phyloP scores from a whole-genome alignment of 64 coral and sea anemone species.

The Stylophora pistillata region DNA sequence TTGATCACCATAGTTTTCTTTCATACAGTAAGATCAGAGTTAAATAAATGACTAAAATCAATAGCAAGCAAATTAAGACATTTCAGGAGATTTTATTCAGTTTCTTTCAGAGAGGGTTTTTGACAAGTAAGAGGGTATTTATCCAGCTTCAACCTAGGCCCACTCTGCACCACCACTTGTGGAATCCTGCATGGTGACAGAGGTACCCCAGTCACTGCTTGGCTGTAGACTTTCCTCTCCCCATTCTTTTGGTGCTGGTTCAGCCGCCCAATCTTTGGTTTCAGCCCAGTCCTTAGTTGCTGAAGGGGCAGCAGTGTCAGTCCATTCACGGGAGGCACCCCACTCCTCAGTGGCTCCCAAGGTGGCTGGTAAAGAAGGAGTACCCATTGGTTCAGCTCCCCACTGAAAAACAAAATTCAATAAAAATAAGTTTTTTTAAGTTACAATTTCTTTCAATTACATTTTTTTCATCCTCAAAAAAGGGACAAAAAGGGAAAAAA shows the following conservation, averaged over 20 bases:
- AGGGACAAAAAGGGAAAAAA: no score
- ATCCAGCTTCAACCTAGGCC: background rate
- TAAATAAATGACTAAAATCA: no score
- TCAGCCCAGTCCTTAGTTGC: conserved; percentile 28
- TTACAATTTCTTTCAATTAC: no score
- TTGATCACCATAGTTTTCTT: no score
- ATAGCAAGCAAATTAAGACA: background rate
- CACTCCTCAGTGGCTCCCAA: background rate
- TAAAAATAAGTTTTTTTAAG: background rate
- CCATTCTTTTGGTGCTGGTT: conserved; percentile 42
- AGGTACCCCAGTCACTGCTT: conserved; percentile 59
- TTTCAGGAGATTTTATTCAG: background rate
- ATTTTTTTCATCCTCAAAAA: no score
- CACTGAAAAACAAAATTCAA: conserved; percentile 46
- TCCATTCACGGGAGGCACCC: background rate
- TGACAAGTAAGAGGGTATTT: background rate
- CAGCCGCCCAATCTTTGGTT: conserved; percentile 10
- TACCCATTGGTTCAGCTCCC: conserved; percentile 57
- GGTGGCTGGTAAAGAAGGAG: background rate
- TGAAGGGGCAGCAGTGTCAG: background rate
- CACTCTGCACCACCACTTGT: conserved; percentile 20
- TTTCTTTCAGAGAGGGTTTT: background rate
- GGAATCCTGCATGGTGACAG: conserved; percentile 44
- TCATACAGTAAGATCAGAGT: no score
- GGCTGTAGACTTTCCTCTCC: conserved; percentile 35